phyloP scores from a whole-genome alignment of 2,113 vertebrate species.

The Calidris pugnax region DNA sequence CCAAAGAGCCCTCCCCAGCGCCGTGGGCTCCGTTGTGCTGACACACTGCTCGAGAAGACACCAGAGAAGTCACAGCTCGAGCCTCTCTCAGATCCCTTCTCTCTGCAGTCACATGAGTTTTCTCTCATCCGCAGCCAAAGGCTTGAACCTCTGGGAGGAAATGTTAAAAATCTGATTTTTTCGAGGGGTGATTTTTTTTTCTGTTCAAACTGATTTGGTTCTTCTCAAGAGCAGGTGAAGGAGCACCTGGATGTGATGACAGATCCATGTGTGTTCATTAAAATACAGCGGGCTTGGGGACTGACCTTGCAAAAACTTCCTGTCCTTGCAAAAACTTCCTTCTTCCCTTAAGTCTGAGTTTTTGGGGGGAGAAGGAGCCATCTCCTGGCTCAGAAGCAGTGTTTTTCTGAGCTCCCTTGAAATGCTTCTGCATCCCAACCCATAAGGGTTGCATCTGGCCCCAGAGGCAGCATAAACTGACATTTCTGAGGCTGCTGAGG shows the following conservation, averaged over 20 bases:
- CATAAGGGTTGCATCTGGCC: not conserved
- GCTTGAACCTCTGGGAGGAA: not conserved
- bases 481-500: not conserved
- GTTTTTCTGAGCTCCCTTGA: not conserved
- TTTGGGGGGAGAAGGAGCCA: not conserved
- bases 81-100: not conserved
- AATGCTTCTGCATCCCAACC: not conserved
- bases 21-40: not conserved
- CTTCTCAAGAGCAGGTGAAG: not conserved
- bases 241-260: not conserved
- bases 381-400: not conserved
- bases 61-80: not conserved
- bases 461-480: not conserved
- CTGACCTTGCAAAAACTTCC: not conserved
- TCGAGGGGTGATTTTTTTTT: not conserved
- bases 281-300: not conserved
- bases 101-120: not conserved
- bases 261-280: accelerated
- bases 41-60: not conserved
- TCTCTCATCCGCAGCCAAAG: not conserved
- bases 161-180: not conserved
- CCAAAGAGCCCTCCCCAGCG: not conserved
- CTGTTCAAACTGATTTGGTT: not conserved
- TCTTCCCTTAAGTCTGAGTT: not conserved
- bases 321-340: not conserved